Conservation (phyloP, 2,113 vertebrate genomes). For the Cavia aperea region DNA sequence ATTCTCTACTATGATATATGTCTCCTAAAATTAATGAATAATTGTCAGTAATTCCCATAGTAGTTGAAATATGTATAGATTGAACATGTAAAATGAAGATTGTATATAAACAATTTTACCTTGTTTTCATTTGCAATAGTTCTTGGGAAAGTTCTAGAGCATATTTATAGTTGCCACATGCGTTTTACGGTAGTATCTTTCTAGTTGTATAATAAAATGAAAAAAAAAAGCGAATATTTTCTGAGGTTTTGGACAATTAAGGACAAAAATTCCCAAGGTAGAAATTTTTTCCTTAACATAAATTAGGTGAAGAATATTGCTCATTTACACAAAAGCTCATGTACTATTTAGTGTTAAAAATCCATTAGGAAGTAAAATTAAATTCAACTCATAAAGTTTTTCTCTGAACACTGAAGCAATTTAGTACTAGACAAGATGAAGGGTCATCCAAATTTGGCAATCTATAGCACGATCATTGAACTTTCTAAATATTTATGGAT, state of each 20-base stretch:
- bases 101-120: background rate
- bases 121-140: background rate
- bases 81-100: background rate
- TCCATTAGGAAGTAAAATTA: constrained; percentile 49
- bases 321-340: background rate
- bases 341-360: constrained; percentile 39
- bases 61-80: background rate
- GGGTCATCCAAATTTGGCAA: constrained; percentile 26
- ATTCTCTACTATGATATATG: background rate
- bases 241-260: background rate
- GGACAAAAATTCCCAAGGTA: background rate
- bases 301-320: background rate
- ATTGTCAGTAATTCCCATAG: background rate
- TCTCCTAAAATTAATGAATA: background rate
- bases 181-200: background rate
- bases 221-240: background rate
- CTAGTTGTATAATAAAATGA: background rate
- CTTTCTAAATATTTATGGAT: constrained; percentile 59
- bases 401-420: constrained; percentile 39
- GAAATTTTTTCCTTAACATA: background rate
- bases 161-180: background rate
- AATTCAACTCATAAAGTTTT: constrained; percentile 40
- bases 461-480: constrained; percentile 45
- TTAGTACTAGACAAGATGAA: constrained; percentile 55
- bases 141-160: background rate